Base-by-base conservation (phyloP, 2,797 vertebrate species). In the Gymnoscopelus braueri region DNA sequence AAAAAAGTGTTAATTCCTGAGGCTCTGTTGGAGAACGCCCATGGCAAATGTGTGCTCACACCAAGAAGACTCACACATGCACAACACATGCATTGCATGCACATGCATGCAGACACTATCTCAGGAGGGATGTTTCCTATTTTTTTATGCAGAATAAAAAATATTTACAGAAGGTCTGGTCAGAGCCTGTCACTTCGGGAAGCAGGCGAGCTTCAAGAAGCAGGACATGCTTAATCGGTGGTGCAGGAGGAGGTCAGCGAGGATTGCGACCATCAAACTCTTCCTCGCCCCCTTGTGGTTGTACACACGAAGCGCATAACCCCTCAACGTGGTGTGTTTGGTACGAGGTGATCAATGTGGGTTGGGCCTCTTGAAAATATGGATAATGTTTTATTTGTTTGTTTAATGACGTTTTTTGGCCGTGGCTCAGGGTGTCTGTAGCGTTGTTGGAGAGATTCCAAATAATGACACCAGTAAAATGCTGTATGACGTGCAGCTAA, bases 131-230 rank as follows among this genome's bases (percentile, higher is more conserved):
- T 29, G 26, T 29, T 29, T 29, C 2, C 26, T 29, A 4, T 29
- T 53, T 44, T 71, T 71, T 69, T 80, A 80, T 66, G 76, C 75
- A 63, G 53, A 53, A 62, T 48, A 69, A 77, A 88, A 83, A 80
- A 74, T n/a, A 51, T 13, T 56, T n/a, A 29, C 67, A 65, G 71
- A 68, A 57, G 58, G 75, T 87, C 79, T 75, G 69, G 76, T 72
- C 50, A 65, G 55, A 15, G 44, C n/a, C 26, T 54, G 15, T 63
- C 39, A 48, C 15, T 67, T 65, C 19, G 23, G 73, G 59, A 57
- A 23, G 53, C 80, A 80, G 78, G 82, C 69, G 77, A 72, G 50
- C 66, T 70, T 71, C 79, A 74, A 81, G 26, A 84, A 78, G 79
- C 67, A 19, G 51, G 26, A n/a, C 49, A 50, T 39, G 61, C 39